Conservation (phyloP, 2,797 vertebrate genomes). For the Leptoclinus maculatus region DNA sequence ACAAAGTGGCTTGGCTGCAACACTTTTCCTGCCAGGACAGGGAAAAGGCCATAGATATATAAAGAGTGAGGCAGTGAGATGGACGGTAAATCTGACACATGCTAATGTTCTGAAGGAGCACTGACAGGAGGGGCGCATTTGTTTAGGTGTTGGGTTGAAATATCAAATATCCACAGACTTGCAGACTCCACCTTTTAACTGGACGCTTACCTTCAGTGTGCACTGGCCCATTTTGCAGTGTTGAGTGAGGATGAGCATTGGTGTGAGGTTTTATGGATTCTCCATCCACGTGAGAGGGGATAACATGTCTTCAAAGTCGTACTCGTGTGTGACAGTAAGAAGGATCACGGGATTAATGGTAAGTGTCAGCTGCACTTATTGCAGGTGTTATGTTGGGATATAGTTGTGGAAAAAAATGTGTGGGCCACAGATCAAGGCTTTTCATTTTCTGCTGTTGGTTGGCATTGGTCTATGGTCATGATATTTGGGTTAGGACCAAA, state of each 20-base stretch:
- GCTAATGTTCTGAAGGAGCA: neutral
- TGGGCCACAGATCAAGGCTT: slow-evolving; percentile 7
- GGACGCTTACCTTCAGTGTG: slow-evolving; percentile 4
- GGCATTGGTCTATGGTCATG: slow-evolving; percentile 7
- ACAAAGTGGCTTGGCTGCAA: neutral
- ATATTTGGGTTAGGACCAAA: neutral
- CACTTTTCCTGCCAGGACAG: neutral
- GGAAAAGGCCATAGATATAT: neutral
- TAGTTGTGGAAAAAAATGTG: slow-evolving; percentile 16
- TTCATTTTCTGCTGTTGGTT: slow-evolving; percentile 17
- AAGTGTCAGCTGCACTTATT: slow-evolving; percentile 53
- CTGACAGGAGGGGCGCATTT: neutral
- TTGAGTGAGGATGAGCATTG: slow-evolving; percentile 25
- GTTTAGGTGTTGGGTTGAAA: neutral
- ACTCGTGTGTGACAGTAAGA: slow-evolving; percentile 68
- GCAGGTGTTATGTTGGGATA: slow-evolving; percentile 51
- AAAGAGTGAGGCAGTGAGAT: neutral
- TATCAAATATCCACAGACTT: neutral
- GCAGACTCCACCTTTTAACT: neutral
- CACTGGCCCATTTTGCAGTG: slow-evolving; percentile 12
- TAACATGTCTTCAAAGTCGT: slow-evolving; percentile 55
- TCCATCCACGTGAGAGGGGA: slow-evolving; percentile 38
- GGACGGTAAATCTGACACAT: neutral
- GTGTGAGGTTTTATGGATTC: slow-evolving; percentile 26
- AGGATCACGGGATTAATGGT: slow-evolving; percentile 65